phyloP scores from a whole-genome alignment of 2,888 invertebrate species.

The Hyalella azteca region DNA sequence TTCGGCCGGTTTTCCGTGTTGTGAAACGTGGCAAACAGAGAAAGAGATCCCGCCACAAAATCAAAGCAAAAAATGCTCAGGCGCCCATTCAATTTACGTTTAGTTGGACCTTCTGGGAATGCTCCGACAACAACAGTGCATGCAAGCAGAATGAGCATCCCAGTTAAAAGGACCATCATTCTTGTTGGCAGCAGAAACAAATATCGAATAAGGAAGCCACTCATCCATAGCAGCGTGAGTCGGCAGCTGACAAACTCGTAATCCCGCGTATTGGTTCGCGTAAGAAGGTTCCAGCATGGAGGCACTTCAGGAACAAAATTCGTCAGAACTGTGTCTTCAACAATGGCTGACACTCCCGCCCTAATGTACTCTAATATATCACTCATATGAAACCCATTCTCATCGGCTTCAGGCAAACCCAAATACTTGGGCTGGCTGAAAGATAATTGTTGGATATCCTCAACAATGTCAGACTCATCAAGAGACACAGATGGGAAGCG shows the following conservation, averaged over 20 bases:
- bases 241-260: constrained; percentile 94
- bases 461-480: constrained; percentile 19
- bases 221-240: constrained; percentile 90
- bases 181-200: constrained; percentile 86
- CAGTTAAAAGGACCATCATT: constrained; percentile 75
- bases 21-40: constrained; percentile 85
- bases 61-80: constrained; percentile 90
- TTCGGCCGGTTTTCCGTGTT: constrained; percentile 83
- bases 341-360: constrained; percentile 94
- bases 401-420: constrained; percentile 35
- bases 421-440: constrained; percentile 41
- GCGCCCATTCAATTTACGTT: constrained; percentile 78
- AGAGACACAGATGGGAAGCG: background rate
- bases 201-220: constrained; percentile 92
- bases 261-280: constrained; percentile 87
- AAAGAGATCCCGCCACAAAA: constrained; percentile 88
- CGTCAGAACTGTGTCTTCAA: constrained; percentile 97
- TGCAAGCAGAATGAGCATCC: constrained; percentile 81
- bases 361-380: constrained; percentile 78
- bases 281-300: constrained; percentile 93
- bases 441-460: constrained; percentile 38
- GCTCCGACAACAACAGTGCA: constrained; percentile 87
- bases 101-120: constrained; percentile 77
- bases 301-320: constrained; percentile 95
- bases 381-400: constrained; percentile 47